phyloP scores from a whole-genome alignment of 2,888 invertebrate species.

The Trissolcus japonicus region DNA sequence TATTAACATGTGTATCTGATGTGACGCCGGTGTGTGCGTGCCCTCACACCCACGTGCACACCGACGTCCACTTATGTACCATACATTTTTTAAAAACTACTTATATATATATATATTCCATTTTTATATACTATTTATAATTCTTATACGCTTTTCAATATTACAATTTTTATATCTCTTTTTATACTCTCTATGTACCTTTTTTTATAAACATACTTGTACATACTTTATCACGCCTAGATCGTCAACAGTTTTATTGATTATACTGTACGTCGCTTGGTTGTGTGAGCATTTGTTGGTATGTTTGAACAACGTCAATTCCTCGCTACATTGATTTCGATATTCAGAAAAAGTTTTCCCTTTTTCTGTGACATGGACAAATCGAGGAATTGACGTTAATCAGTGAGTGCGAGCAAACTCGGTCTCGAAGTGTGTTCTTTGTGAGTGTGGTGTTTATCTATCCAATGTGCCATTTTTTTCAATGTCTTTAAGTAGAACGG shows the following conservation, averaged over 20 bases:
- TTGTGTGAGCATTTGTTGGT: constrained; percentile 64
- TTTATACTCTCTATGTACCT: constrained; percentile 57
- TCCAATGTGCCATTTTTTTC: constrained; percentile 58
- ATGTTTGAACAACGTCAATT: constrained; percentile 60
- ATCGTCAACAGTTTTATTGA: constrained; percentile 54
- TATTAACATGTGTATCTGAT: constrained; percentile 1
- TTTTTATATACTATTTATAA: constrained; percentile 43
- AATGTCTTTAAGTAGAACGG: constrained; percentile 63
- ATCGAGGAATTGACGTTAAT: background rate
- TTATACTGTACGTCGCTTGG: constrained; percentile 65
- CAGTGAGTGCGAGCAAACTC: background rate
- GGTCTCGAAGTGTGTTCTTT: constrained; percentile 21
- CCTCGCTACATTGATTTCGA: constrained; percentile 20
- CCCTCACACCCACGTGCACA: constrained; percentile 36
- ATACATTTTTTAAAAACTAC: constrained; percentile 42
- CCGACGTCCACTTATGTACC: constrained; percentile 13
- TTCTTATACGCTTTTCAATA: constrained; percentile 46
- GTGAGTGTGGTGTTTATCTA: constrained; percentile 48
- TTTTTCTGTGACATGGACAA: background rate
- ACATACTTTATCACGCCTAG: constrained; percentile 57
- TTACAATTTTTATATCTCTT: constrained; percentile 57
- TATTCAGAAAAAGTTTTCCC: background rate
- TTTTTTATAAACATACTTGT: constrained; percentile 58
- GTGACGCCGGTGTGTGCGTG: constrained; percentile 43
- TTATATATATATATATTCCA: constrained; percentile 40